These are phyloP conservation scores for Epinotia brunnichana DNA, from an alignment of 2,888 invertebrate species.

Conservation along the genomic window DNA sequence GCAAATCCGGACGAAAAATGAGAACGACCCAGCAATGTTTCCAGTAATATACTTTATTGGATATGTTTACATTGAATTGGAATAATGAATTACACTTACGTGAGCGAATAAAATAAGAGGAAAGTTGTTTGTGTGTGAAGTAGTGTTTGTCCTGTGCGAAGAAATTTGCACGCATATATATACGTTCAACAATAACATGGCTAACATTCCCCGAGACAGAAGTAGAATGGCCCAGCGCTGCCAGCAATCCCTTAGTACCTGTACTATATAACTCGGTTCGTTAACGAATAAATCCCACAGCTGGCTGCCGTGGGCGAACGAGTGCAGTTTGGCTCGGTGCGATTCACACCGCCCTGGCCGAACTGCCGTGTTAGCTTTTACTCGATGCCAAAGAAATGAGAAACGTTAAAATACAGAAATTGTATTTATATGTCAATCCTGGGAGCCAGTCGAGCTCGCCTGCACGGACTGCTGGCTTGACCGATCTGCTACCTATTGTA, in stretches of 20 bases:
- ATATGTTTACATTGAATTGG: too few species aligned
- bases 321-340: slow-evolving; percentile 53
- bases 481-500: too few species aligned
- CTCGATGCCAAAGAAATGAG: too few species aligned
- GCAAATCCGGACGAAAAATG: too few species aligned
- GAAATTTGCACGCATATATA: slow-evolving; percentile 26
- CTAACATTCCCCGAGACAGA: slow-evolving; percentile 47
- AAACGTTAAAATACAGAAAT: too few species aligned
- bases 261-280: slow-evolving; percentile 43
- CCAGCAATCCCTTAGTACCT: slow-evolving; percentile 44
- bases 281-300: slow-evolving; percentile 57
- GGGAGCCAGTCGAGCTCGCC: too few species aligned
- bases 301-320: slow-evolving; percentile 61
- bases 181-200: slow-evolving; percentile 23
- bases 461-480: too few species aligned
- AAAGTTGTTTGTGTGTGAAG: slow-evolving; percentile 9
- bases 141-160: neutral
- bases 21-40: too few species aligned
- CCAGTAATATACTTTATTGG: too few species aligned
- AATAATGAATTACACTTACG: neutral
- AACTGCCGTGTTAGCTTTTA: too few species aligned
- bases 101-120: slow-evolving; percentile 4
- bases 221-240: slow-evolving; percentile 56
- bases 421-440: too few species aligned
- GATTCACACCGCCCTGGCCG: neutral